phyloP scores from a whole-genome alignment of 2,113 vertebrate genomes.

The Lipophrys pholis region DNA sequence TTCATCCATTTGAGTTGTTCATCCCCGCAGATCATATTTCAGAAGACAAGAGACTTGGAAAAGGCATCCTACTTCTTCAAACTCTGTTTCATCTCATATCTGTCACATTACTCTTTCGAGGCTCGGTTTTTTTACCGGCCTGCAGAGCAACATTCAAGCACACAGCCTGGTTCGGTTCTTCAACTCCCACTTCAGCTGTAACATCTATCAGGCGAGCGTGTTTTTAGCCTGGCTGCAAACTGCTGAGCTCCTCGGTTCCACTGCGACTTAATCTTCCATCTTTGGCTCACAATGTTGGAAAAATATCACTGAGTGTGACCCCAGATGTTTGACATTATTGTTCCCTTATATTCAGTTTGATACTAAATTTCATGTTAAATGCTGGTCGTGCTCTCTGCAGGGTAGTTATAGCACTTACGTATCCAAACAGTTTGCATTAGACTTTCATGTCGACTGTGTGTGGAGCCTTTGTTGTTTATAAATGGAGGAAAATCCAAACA shows the following conservation, averaged over 20 bases:
- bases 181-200: slow-evolving; percentile 42
- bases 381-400: slow-evolving; percentile 15
- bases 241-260: slow-evolving; percentile 56
- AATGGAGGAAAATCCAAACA: slow-evolving; percentile 3
- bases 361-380: slow-evolving; percentile 54
- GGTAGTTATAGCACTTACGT: slow-evolving; percentile 49
- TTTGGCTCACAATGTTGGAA: slow-evolving; percentile 61
- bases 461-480: slow-evolving; percentile 45
- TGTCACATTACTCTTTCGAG: slow-evolving; percentile 39
- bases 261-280: slow-evolving; percentile 63
- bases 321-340: slow-evolving; percentile 69
- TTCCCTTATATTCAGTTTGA: slow-evolving; percentile 51
- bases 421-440: slow-evolving; percentile 52
- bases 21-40: slow-evolving; percentile 51
- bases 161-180: slow-evolving; percentile 25
- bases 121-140: slow-evolving; percentile 14
- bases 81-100: slow-evolving; percentile 58
- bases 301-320: slow-evolving; percentile 55
- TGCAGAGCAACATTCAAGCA: slow-evolving; percentile 36
- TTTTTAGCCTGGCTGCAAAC: slow-evolving; percentile 61
- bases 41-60: slow-evolving; percentile 30
- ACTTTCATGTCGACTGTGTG: slow-evolving; percentile 39
- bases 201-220: slow-evolving; percentile 53
- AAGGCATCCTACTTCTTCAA: slow-evolving; percentile 28
- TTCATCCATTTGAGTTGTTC: slow-evolving; percentile 35